Conservation (phyloP, 2,888 invertebrate genomes). For the Mythimna loreyi region DNA sequence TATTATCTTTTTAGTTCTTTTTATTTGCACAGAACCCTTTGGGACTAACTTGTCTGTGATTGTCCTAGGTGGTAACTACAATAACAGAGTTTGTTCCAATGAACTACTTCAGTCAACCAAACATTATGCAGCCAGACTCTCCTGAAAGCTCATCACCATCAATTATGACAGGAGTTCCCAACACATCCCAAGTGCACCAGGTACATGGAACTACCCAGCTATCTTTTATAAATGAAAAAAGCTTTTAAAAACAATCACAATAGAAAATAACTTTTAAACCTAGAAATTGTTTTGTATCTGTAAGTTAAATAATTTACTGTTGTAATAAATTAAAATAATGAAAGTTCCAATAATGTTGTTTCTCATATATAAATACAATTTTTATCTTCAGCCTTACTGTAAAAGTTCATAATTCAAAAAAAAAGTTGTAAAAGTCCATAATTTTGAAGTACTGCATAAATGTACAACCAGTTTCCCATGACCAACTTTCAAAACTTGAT, state of each 20-base stretch:
- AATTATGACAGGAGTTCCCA: constrained; percentile 69
- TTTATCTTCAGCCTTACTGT: constrained; percentile 1
- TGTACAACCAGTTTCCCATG: constrained; percentile 27
- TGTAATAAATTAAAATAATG: constrained; percentile 4
- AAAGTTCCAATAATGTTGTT: not conserved
- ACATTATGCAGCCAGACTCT: constrained; percentile 77
- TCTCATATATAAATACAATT: not conserved
- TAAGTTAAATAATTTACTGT: not conserved
- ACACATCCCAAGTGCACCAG: constrained; percentile 84
- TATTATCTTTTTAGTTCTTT: not conserved
- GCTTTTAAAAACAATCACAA: not conserved
- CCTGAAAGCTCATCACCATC: constrained; percentile 80
- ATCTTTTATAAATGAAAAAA: not conserved
- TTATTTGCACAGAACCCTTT: not conserved
- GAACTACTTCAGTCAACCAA: constrained; percentile 77
- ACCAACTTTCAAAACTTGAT: constrained; percentile 47
- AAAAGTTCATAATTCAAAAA: too few relatives aligned
- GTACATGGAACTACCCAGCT: constrained; percentile 63
- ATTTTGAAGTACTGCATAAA: constrained; percentile 8
- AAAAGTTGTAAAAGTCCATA: constrained; percentile 10
- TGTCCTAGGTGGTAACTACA: constrained; percentile 70
- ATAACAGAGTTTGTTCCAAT: constrained; percentile 84
- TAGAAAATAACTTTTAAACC: constrained; percentile 1
- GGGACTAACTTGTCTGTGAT: constrained; percentile 20
- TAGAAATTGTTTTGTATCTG: not conserved